A percentile compares a stretch with the other conserved stretches of the same genome.
Evolutionary conservation across 2,113 vertebrate species (phyloP).

Genomic region (Platichthys flesus): DNA sequence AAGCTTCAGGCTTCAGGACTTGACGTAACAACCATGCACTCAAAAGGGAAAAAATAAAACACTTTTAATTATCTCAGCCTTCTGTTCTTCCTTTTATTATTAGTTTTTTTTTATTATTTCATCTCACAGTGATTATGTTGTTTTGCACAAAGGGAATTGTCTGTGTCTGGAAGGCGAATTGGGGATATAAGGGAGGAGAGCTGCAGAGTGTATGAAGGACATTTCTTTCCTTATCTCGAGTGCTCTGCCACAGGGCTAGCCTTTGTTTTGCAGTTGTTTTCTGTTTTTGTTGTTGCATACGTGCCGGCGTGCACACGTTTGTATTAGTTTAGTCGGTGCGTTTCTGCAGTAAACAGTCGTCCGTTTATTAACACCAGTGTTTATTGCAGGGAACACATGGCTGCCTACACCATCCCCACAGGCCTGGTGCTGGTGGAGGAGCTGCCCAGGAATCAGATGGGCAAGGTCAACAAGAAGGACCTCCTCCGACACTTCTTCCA

Average conservation of each 20-base stretch:
- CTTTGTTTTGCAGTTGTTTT: slow-evolving; percentile 74
- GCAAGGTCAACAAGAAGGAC: slow-evolving; percentile 96
- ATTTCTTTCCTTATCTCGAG: slow-evolving; percentile 73
- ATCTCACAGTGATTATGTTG: slow-evolving; percentile 77
- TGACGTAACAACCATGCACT: slow-evolving; percentile 69
- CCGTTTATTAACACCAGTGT: slow-evolving; percentile 51
- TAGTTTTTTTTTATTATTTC: slow-evolving; percentile 54
- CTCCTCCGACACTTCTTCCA: slow-evolving; percentile 86
- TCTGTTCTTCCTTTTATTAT: slow-evolving; percentile 72
- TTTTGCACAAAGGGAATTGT: slow-evolving; percentile 75
- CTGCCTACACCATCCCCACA: slow-evolving; percentile 86
- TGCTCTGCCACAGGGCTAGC: slow-evolving; percentile 67
- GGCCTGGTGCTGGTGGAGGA: slow-evolving; percentile 91
- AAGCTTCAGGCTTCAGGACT: slow-evolving; percentile 71
- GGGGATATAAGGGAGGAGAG: slow-evolving; percentile 65
- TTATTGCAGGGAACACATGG: slow-evolving; percentile 87
- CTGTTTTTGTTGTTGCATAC: slow-evolving; percentile 18
- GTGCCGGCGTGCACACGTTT: slow-evolving; percentile 17
- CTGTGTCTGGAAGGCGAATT: slow-evolving; percentile 74
- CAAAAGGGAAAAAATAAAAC: slow-evolving; percentile 65
- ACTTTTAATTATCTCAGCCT: slow-evolving; percentile 80
- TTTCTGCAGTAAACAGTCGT: slow-evolving; percentile 26
- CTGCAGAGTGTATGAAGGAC: slow-evolving; percentile 73
- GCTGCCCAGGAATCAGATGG: slow-evolving; percentile 95
- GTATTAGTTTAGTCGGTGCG: slow-evolving; percentile 25